A percentile compares a stretch with the other conserved stretches of the same genome.
Evolutionary conservation across 2,797 vertebrate species (phyloP).

Genomic region (Saxicola maurus): DNA sequence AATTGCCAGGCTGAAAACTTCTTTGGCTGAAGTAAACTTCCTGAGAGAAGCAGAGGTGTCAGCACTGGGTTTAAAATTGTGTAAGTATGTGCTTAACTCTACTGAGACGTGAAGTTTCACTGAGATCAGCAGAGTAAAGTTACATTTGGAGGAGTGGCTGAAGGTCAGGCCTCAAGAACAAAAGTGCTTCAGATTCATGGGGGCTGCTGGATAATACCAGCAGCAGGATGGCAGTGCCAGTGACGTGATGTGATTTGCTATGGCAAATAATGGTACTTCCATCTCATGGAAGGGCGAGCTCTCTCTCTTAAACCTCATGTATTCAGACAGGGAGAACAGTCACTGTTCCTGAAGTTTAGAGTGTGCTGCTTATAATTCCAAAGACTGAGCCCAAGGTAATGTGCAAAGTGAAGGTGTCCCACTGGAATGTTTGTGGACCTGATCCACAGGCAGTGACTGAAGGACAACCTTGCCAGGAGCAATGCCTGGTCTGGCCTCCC

Average conservation of each 20-base stretch:
- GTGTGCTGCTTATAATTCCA: not conserved
- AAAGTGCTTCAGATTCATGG: not conserved
- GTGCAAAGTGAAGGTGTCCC: not conserved
- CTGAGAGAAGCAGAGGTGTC: not conserved
- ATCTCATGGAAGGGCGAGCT: not conserved
- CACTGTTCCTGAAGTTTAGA: not conserved
- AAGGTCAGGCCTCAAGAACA: constrained; percentile 7
- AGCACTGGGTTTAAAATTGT: not conserved
- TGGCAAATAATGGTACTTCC: not conserved
- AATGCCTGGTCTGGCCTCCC: not conserved
- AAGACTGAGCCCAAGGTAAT: not conserved
- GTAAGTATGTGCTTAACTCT: constrained; percentile 19
- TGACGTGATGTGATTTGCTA: not conserved
- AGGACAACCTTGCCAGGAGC: not conserved
- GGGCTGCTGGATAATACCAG: not conserved
- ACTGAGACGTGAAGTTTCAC: constrained; percentile 12
- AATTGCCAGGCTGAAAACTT: not conserved
- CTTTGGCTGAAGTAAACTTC: not conserved
- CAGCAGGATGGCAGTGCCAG: not conserved
- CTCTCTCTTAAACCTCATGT: not conserved
- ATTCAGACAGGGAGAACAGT: not conserved
- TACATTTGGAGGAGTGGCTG: not conserved
- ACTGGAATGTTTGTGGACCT: not conserved
- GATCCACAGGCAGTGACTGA: not conserved
- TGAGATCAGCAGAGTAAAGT: constrained; percentile 19